Evolutionary conservation across 2,797 vertebrate species (phyloP), one percentile per base, ranked within the genome.

Genomic region (Argyrosomus regius): DNA sequence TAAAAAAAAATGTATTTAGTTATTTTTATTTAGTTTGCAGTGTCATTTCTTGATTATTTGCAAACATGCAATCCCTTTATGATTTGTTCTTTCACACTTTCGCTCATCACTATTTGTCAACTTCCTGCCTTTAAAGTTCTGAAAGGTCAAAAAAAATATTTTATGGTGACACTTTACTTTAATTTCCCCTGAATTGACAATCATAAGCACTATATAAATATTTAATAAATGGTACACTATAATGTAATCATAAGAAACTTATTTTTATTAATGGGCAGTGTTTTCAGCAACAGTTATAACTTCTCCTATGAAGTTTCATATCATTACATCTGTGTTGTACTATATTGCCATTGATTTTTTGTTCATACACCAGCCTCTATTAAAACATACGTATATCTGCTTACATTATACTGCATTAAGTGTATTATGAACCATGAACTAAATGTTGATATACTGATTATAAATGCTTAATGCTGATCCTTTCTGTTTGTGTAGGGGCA

Each of bases 401-500:
- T 49, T n/a, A 50, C 12, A 35, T 60, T 60, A 22, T n/a, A 8
- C 46, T 10, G 9, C 46, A 52, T 39, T 35, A 52, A 31, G 3
- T 49, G 45, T 50, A 9, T 18, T 46, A 28, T 31, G 17, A 58
- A 20, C 28, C 16, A 20, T 58, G 4, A 11, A 57, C 17, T 54
- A 54, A 14, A 54, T 16, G 20, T 35, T 20, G 5, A 12, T 57
- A 10, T 18, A 45, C 14, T 18, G 22, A 46, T 24, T 24, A 17
- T 45, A 62, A 24, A 62, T 24, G 7, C 3, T 31, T 12, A 20
- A 46, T 26, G 43, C 20, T 79, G n/a, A 49, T 60, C 6, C 49
- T 3, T 58, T 76, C 7, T 75, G 46, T 82, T 60, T 43, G 45
- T 77, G 24, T 59, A 98, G 97, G 97, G 79, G 88, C 90, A 0